Evolutionary conservation across 2,888 invertebrate genomes (phyloP), one percentile per base, ranked within the genome.

Genomic region (Deroplatys truncata): DNA sequence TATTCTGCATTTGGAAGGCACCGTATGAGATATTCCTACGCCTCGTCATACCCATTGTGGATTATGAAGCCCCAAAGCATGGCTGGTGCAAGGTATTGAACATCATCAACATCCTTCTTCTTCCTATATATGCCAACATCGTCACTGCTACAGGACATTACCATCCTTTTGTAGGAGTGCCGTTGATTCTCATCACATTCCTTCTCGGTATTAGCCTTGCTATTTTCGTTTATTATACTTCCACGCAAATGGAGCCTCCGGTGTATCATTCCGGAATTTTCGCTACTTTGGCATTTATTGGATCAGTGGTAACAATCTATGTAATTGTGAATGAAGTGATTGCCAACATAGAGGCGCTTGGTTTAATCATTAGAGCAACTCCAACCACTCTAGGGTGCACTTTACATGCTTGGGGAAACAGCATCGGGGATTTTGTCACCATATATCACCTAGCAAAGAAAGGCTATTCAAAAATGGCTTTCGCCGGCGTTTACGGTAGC

Each of bases 401-500:
- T 43, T 25, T 85, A 2, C 43, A 56, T 9, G 85, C 85, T 25
- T 85, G 16, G 49, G 85, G 85, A 2, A 85, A 85, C 85, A 85
- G 85, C 28, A n/a, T 85, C 28, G 85, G 85, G 15, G 96, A 96
- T 93, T 92, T 95, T 89, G 94, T 96, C 91, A 94, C 96, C 2
- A 95, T 96, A 92, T 92, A 95, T 0, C 93, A 95, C 10, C 94
- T 96, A 91, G 96, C 96, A 0, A 93, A 93, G 88, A 95, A 94
- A 91, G 96, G 96, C 2, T 95, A 94, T 92, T 95, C 96, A 0
- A 93, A 95, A 90, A 96, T 96, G 95, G 96, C 95, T 0, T 95
- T 95, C 92, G 95, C 96, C 0, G 96, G 96, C 0, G 96, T 96
- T 90, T 95, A 95, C 92, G 96, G 96, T 28, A 96, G 96, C 10